These are phyloP conservation scores for Morpho achilles DNA, from an alignment of 2,888 invertebrate species.

Conservation along the genomic window DNA sequence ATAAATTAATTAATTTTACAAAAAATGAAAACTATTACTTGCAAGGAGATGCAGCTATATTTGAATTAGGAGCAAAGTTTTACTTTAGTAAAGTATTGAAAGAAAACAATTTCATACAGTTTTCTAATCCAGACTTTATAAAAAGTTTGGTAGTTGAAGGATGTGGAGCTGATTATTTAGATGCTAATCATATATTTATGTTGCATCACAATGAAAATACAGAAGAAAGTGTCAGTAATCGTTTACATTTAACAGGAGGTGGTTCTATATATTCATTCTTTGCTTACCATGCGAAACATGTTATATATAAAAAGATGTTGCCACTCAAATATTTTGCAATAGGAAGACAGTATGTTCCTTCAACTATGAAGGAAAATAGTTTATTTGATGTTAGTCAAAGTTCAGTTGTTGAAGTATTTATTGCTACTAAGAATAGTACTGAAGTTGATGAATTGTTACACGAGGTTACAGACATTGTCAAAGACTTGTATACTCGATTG, in stretches of 20 bases:
- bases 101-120: slow-evolving; percentile 78
- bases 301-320: slow-evolving; percentile 78
- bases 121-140: slow-evolving; percentile 88
- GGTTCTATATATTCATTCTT: slow-evolving; percentile 86
- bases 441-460: slow-evolving; percentile 78
- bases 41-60: slow-evolving; percentile 83
- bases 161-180: slow-evolving; percentile 79
- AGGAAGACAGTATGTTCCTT: slow-evolving; percentile 84
- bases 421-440: slow-evolving; percentile 68
- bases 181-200: slow-evolving; percentile 78
- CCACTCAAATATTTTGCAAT: slow-evolving; percentile 85
- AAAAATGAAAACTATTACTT: slow-evolving; percentile 81
- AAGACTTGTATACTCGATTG: slow-evolving; percentile 81
- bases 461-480: slow-evolving; percentile 69
- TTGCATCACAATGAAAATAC: slow-evolving; percentile 78
- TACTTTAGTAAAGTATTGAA: slow-evolving; percentile 65
- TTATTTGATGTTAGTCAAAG: slow-evolving; percentile 85
- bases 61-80: slow-evolving; percentile 82
- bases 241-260: slow-evolving; percentile 87
- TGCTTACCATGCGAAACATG: slow-evolving; percentile 84
- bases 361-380: slow-evolving; percentile 56
- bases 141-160: slow-evolving; percentile 88
- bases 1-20: slow-evolving; percentile 77
- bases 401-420: slow-evolving; percentile 83
- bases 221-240: slow-evolving; percentile 73